Evolutionary conservation across 1,140 invertebrate species (phyloP).

Genomic region (Solen grandis): DNA sequence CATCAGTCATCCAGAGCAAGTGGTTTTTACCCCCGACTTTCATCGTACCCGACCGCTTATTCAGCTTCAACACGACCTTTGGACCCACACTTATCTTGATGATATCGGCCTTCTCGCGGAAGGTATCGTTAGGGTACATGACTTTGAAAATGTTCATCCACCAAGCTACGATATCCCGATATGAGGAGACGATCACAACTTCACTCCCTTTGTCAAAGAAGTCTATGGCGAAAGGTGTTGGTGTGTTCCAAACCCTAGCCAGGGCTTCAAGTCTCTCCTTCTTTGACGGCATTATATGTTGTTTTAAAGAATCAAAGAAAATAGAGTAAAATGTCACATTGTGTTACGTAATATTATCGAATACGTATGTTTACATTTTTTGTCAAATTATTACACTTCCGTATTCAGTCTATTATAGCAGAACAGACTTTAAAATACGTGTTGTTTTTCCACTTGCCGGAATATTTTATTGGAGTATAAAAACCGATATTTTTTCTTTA

Average conservation of each 20-base stretch:
- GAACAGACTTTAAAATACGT: not conserved
- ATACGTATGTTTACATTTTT: not conserved
- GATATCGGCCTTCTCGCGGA: constrained; percentile 71
- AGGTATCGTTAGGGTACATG: constrained; percentile 73
- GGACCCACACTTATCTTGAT: constrained; percentile 71
- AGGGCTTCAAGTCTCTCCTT: constrained; percentile 71
- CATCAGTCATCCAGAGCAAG: constrained; percentile 76
- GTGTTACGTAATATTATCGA: not conserved
- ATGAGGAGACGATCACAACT: constrained; percentile 70
- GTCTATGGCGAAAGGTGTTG: constrained; percentile 74
- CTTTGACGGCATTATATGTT: constrained; percentile 69
- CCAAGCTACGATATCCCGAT: constrained; percentile 70
- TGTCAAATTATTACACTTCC: not conserved
- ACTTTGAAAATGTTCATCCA: constrained; percentile 72
- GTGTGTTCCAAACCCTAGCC: constrained; percentile 73
- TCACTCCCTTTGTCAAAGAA: constrained; percentile 77
- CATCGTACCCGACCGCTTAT: constrained; percentile 70
- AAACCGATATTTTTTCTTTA: not conserved
- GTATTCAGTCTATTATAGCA: constrained; percentile 1
- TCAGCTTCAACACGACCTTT: constrained; percentile 72
- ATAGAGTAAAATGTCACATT: not conserved
- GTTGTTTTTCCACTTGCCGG: not conserved
- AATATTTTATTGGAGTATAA: not conserved
- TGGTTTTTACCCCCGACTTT: constrained; percentile 73
- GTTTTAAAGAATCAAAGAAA: not conserved